Conservation (phyloP, 1,140 invertebrate genomes). For the Zaprionus inermis region DNA sequence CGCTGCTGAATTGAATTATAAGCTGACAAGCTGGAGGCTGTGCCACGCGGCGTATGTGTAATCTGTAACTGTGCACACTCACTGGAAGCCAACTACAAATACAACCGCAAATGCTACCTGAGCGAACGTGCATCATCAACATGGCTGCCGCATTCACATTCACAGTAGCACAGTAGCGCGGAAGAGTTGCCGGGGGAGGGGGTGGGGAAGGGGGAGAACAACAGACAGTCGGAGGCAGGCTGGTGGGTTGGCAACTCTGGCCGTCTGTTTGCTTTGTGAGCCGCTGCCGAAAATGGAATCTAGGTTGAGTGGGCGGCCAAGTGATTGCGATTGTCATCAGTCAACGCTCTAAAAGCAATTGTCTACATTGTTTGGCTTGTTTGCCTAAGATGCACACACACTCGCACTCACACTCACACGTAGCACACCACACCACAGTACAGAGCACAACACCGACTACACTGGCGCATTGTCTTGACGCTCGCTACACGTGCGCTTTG, state of each 20-base stretch:
- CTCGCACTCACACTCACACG: constrained; percentile 31
- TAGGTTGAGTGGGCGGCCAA: constrained; percentile 81
- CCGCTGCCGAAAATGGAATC: constrained; percentile 59
- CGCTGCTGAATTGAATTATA: constrained; percentile 74
- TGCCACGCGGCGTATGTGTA: constrained; percentile 66
- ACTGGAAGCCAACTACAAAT: constrained; percentile 44
- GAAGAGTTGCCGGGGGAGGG: background rate
- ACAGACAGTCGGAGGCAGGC: background rate
- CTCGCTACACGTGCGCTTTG: constrained; percentile 58
- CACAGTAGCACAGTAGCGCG: background rate
- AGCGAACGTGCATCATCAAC: constrained; percentile 26
- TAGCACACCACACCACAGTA: constrained; percentile 11
- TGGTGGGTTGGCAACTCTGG: constrained; percentile 23
- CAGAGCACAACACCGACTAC: constrained; percentile 6
- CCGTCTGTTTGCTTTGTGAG: constrained; percentile 64
- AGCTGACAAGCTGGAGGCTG: constrained; percentile 59
- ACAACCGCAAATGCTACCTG: constrained; percentile 43
- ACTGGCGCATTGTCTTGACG: constrained; percentile 66
- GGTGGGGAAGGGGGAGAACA: background rate
- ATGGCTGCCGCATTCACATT: constrained; percentile 8
- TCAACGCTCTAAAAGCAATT: constrained; percentile 83
- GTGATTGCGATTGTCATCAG: constrained; percentile 82
- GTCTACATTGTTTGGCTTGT: constrained; percentile 82
- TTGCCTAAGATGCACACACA: constrained; percentile 75
- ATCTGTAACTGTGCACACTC: constrained; percentile 33